Percentiles rank a stretch among this genome's conserved stretches.
Evolutionary conservation across 2,113 vertebrate species (phyloP).

Genomic region (Engystomops pustulosus): DNA sequence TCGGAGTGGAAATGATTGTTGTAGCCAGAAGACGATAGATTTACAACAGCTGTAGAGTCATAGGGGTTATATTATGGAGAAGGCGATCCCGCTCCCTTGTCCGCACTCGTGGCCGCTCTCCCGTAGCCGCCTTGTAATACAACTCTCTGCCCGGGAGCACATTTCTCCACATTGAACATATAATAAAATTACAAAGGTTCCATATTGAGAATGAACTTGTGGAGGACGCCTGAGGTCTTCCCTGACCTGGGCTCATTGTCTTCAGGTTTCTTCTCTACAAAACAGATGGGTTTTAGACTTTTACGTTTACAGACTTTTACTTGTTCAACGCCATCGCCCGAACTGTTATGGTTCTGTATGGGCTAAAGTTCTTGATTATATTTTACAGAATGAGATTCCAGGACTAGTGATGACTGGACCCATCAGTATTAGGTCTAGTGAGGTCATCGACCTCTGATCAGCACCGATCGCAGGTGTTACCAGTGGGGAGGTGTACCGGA

Average conservation of each 20-base stretch:
- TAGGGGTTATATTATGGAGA: constrained; percentile 32
- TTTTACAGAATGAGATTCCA: background rate
- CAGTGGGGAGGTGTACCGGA: too few relatives aligned
- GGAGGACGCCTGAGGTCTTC: background rate
- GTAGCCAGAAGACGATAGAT: constrained; percentile 38
- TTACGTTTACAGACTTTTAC: background rate
- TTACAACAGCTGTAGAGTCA: constrained; percentile 49
- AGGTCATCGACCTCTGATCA: too few relatives aligned
- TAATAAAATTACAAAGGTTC: constrained; percentile 27
- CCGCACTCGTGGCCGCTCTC: constrained; percentile 20
- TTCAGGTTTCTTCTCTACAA: background rate
- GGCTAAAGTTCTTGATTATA: background rate
- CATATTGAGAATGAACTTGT: background rate
- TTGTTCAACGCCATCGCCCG: background rate
- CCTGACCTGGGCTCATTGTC: constrained; percentile 12
- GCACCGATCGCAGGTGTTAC: too few relatives aligned
- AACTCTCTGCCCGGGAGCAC: constrained; percentile 37
- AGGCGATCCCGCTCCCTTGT: constrained; percentile 34
- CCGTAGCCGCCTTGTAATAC: constrained; percentile 34
- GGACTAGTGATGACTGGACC: too few relatives aligned
- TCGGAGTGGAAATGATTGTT: background rate
- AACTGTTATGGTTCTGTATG: background rate
- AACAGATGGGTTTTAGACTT: background rate
- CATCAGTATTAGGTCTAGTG: too few relatives aligned
- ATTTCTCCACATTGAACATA: constrained; percentile 30